phyloP scores from a whole-genome alignment of 2,797 vertebrate genomes.

The Vireo griseus region DNA sequence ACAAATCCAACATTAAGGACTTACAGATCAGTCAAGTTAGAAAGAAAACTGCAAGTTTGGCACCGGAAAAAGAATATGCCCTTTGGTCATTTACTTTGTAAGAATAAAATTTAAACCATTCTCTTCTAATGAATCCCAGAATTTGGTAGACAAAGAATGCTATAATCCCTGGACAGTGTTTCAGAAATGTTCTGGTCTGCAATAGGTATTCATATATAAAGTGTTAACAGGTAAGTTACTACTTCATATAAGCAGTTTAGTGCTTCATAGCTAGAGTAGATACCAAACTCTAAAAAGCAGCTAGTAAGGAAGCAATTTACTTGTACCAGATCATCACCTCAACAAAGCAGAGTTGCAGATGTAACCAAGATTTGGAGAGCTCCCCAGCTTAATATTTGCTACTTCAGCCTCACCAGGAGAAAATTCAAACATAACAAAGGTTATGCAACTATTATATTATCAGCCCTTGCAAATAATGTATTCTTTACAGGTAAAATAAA shows the following conservation, averaged over 20 bases:
- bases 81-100: neutral
- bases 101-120: neutral
- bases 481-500: neutral
- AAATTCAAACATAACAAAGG: neutral
- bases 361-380: neutral
- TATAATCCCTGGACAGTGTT: neutral
- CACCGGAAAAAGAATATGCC: neutral
- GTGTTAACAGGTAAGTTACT: neutral
- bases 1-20: neutral
- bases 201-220: neutral
- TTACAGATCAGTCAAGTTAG: neutral
- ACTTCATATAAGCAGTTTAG: neutral
- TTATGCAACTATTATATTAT: neutral
- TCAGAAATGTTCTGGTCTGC: neutral
- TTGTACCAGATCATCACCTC: slow-evolving; percentile 7
- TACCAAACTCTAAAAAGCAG: slow-evolving; percentile 31
- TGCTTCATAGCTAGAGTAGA: neutral
- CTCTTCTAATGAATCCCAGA: neutral
- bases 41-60: neutral
- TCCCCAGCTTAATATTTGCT: neutral
- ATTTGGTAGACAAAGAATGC: neutral
- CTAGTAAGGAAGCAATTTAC: slow-evolving; percentile 37
- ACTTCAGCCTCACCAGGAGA: neutral
- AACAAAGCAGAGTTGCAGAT: neutral
- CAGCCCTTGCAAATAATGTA: neutral